phyloP scores from a whole-genome alignment of 2,888 invertebrate species.

The Macaria liturata region DNA sequence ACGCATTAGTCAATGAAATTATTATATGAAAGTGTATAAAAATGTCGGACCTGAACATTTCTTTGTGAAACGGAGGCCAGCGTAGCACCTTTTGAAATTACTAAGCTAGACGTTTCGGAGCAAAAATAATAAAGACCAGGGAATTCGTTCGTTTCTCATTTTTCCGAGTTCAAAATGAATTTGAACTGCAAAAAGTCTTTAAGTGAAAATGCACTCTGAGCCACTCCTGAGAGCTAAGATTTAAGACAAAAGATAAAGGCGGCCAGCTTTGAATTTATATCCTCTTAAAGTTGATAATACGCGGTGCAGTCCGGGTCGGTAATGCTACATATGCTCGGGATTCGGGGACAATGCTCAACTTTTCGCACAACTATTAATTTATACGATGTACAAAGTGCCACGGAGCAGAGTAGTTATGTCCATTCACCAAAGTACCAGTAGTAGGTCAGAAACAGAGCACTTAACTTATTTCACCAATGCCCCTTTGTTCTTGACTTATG shows the following conservation, averaged over 20 bases:
- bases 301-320: slow-evolving; percentile 11
- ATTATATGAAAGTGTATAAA: no score
- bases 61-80: no score
- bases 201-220: slow-evolving; percentile 18
- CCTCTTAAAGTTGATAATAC: slow-evolving; percentile 13
- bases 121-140: background rate
- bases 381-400: background rate
- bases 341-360: slow-evolving; percentile 11
- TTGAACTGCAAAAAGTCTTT: slow-evolving; percentile 5
- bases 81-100: background rate
- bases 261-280: slow-evolving; percentile 21
- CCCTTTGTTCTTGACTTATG: slow-evolving; percentile 34
- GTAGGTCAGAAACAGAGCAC: slow-evolving; percentile 23
- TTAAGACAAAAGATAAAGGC: slow-evolving; percentile 23
- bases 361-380: background rate
- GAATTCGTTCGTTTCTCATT: background rate
- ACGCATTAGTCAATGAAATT: no score
- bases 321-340: slow-evolving; percentile 9
- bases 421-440: slow-evolving; percentile 23
- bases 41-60: no score
- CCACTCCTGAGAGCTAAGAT: slow-evolving; percentile 12
- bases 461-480: slow-evolving; percentile 29
- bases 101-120: background rate
- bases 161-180: background rate
- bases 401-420: background rate